phyloP scores from a whole-genome alignment of 2,113 vertebrate species.

The Epinephelus moara region DNA sequence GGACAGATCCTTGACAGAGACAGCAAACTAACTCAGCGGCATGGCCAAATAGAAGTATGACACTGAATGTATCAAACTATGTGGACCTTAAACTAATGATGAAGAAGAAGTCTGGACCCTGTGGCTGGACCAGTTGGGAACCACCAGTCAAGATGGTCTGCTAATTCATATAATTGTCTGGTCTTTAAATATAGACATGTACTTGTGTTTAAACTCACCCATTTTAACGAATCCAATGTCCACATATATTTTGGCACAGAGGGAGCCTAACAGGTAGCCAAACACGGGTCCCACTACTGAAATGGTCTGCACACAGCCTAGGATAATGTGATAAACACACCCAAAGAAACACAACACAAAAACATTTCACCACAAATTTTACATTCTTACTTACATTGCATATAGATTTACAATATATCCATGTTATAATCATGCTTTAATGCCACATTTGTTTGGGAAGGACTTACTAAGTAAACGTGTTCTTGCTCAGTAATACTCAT shows the following conservation, averaged over 20 bases:
- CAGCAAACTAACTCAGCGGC: too few species aligned
- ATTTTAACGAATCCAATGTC: conserved; percentile 86
- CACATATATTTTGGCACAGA: conserved; percentile 86
- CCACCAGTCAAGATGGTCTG: background rate
- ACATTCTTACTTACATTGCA: background rate
- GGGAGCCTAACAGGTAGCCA: conserved; percentile 83
- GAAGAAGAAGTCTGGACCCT: too few species aligned
- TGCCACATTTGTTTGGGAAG: background rate
- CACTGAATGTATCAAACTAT: too few species aligned
- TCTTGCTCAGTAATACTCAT: conserved; percentile 2
- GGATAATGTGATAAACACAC: conserved; percentile 21
- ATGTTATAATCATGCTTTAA: background rate
- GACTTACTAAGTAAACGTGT: background rate
- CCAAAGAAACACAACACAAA: conserved; percentile 12
- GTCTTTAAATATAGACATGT: background rate
- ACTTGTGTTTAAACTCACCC: conserved; percentile 72
- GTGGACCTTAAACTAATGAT: too few species aligned
- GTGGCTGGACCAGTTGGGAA: too few species aligned
- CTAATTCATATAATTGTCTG: background rate
- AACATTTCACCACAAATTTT: background rate
- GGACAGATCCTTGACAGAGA: too few species aligned
- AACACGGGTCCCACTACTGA: conserved; percentile 85
- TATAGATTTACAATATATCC: background rate
- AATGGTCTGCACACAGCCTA: conserved; percentile 85
- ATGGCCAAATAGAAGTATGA: too few species aligned